A percentile compares a stretch with the other conserved stretches of the same genome.
phyloP scores from a whole-genome alignment of 2,888 invertebrate species.

The Tubulanus polymorphus region DNA sequence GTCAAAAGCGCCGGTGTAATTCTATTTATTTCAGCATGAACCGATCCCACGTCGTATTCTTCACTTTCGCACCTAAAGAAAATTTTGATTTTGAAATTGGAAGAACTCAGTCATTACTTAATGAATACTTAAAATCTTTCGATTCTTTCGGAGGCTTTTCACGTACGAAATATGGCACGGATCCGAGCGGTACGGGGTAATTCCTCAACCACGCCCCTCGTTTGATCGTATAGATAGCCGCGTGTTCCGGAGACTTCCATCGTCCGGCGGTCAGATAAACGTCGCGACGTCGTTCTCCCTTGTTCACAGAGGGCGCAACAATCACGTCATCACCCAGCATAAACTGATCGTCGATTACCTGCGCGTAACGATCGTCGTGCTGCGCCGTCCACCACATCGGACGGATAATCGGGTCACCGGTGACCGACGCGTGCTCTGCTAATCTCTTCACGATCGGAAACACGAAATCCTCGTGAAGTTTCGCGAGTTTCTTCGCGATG shows the following conservation, averaged over 20 bases:
- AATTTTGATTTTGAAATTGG: too few relatives aligned
- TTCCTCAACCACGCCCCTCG: conserved; percentile 65
- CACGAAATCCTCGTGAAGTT: conserved; percentile 61
- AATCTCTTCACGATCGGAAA: conserved; percentile 73
- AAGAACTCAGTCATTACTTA: too few relatives aligned
- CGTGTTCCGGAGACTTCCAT: conserved; percentile 68
- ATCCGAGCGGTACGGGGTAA: conserved; percentile 66
- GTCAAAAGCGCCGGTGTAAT: too few relatives aligned
- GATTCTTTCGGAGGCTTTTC: too few relatives aligned
- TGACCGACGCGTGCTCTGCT: conserved; percentile 56
- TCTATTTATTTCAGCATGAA: too few relatives aligned
- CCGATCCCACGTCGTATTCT: too few relatives aligned
- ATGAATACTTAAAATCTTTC: too few relatives aligned
- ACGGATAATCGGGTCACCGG: conserved; percentile 60
- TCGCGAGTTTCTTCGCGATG: conserved; percentile 52
- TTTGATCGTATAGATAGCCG: conserved; percentile 41
- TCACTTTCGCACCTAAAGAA: too few relatives aligned
- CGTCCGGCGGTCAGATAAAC: conserved; percentile 52
- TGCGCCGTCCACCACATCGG: conserved; percentile 37
- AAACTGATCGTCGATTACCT: conserved; percentile 33
- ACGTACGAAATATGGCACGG: conserved; percentile 65
- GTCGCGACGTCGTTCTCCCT: conserved; percentile 22
- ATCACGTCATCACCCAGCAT: conserved; percentile 32
- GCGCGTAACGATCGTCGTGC: conserved; percentile 24
- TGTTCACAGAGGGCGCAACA: conserved; percentile 41